phyloP scores from a whole-genome alignment of 1,140 invertebrate genomes.

The Caerostris extrusa region DNA sequence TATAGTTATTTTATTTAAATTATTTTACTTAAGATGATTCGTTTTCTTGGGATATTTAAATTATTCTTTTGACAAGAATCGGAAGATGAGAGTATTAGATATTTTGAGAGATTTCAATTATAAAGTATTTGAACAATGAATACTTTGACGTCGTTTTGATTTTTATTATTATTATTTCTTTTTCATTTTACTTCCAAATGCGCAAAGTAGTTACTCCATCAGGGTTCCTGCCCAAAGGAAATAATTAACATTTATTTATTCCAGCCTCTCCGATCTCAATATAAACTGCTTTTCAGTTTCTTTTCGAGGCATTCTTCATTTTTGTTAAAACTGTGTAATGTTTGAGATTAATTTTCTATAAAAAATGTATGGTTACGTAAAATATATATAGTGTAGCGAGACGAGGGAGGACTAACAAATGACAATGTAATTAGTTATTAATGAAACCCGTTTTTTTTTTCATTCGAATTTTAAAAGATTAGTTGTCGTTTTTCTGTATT shows the following conservation, averaged over 20 bases:
- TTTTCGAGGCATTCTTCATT: neutral
- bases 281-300: neutral
- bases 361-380: no score
- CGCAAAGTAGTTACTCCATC: neutral
- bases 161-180: neutral
- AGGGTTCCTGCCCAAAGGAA: neutral
- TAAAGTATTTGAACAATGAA: conserved; percentile 64
- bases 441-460: no score
- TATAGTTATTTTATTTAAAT: neutral
- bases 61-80: conserved; percentile 16
- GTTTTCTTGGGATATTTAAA: conserved; percentile 34
- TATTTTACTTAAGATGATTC: neutral
- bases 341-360: neutral
- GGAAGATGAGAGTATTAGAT: conserved; percentile 10
- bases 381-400: no score
- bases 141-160: neutral
- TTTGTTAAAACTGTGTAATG: neutral
- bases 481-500: no score
- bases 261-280: neutral
- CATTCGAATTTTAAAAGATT: no score
- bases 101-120: conserved; percentile 62
- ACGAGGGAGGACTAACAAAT: no score
- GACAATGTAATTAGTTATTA: no score
- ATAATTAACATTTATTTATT: conserved; percentile 37
- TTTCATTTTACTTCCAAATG: neutral